Evolutionary conservation across 2,113 vertebrate species (phyloP), one percentile per base, ranked within the genome.

Genomic region (Mormyrus lacerda): DNA sequence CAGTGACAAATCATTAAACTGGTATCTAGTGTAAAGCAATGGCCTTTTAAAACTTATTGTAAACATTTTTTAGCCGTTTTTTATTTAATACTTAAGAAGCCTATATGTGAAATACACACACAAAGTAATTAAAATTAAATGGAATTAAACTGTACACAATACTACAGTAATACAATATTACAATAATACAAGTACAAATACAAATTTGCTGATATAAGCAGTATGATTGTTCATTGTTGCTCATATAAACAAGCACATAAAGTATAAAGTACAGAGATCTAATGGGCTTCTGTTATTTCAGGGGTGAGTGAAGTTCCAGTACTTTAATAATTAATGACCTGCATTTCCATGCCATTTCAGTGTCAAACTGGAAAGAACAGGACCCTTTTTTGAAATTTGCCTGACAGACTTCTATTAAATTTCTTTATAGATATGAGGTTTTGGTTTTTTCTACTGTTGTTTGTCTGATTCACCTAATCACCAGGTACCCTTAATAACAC

Each of bases 331-430:
- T 87, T n/a, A 53, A 19, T 19, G 17, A 19, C 51, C 51, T 19
- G 51, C 6, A 58, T 58, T 21, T 55, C 87, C 42, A 55, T 89
- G 19, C 69, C 35, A 19, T 89, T 35, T 17, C 48, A 48, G 91
- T 83, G 90, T 89, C 84, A 65, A 85, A 61, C 45, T 31, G 69
- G 89, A 89, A 85, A 88, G 84, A 39, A n/a, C 45, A 89, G 89
- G 31, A 89, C 88, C 93, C n/a, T 39, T 89, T 88, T 55, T 90
- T 91, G 87, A 87, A 55, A n/a, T 91, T 91, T 84, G 91, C 92
- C 91, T 55, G 58, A 27, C n/a, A 27, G 47, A 2, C n/a, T 48
- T 50, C 47, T n/a, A 85, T 44, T 50, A 27, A 10, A 48, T 51
- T 85, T 21, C 35, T 58, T 21, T 39, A 53, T 9, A 19, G 15